phyloP scores from a whole-genome alignment of 2,888 invertebrate species.

The Drosophila buzzatii region DNA sequence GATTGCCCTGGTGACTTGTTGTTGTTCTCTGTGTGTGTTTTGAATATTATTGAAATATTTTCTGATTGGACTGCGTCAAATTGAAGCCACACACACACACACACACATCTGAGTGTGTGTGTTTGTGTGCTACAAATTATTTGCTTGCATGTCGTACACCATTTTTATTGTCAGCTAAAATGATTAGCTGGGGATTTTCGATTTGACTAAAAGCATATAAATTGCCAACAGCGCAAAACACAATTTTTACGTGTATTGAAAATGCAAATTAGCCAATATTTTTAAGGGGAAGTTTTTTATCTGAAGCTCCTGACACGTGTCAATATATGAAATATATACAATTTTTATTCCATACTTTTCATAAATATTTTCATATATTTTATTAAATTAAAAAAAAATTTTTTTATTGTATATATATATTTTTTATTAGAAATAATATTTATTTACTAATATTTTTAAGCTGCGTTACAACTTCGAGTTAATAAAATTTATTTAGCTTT shows the following conservation, averaged over 20 bases:
- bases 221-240: constrained; percentile 21
- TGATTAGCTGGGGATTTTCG: constrained; percentile 45
- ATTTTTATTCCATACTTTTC: too few species aligned
- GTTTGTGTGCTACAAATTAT: constrained; percentile 34
- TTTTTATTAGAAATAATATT: too few species aligned
- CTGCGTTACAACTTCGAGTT: too few species aligned
- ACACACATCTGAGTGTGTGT: not conserved
- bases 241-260: not conserved
- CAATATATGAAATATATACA: not conserved
- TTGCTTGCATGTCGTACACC: constrained; percentile 32
- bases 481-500: too few species aligned
- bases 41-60: constrained; percentile 51
- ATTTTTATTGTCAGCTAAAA: constrained; percentile 37
- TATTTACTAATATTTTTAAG: too few species aligned
- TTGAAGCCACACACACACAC: constrained; percentile 13
- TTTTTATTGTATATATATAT: too few species aligned
- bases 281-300: not conserved
- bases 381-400: too few species aligned
- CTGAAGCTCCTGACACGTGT: not conserved
- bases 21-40: not conserved
- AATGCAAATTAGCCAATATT: constrained; percentile 5
- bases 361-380: too few species aligned
- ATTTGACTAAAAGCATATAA: constrained; percentile 42
- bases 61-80: constrained; percentile 64
- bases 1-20: constrained; percentile 58